These are phyloP conservation scores for Drosophila stalkeri DNA, from an alignment of 2,888 invertebrate genomes.

Conservation along the genomic window DNA sequence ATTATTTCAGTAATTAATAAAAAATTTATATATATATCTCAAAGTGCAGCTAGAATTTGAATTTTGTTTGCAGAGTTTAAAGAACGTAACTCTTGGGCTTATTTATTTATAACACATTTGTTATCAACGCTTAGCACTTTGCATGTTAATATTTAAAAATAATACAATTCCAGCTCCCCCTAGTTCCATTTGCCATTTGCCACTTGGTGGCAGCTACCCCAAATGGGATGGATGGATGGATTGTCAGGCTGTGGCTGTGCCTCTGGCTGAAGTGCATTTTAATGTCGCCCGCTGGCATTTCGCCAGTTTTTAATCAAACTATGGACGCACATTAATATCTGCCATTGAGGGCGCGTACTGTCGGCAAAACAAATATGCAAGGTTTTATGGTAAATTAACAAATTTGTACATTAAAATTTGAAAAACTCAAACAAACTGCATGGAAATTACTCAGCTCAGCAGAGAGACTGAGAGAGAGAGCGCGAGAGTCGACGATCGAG, in stretches of 20 bases:
- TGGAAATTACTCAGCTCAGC: conserved; percentile 78
- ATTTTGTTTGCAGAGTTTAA: no score
- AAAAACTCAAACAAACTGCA: conserved; percentile 77
- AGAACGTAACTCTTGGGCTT: not conserved
- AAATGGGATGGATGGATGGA: conserved; percentile 70
- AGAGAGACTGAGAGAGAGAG: not conserved
- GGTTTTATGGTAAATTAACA: conserved; percentile 85
- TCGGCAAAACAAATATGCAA: conserved; percentile 82
- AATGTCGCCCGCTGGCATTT: conserved; percentile 75
- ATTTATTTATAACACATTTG: conserved; percentile 43
- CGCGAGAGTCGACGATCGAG: conserved; percentile 7
- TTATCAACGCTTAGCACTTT: conserved; percentile 41
- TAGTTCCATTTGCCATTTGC: not conserved
- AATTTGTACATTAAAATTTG: conserved; percentile 85
- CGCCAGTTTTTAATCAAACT: conserved; percentile 85
- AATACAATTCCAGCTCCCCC: conserved; percentile 42
- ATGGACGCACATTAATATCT: conserved; percentile 80
- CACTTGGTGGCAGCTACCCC: conserved; percentile 7
- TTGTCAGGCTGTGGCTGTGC: conserved; percentile 46
- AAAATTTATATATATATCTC: no score
- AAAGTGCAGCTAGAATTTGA: no score
- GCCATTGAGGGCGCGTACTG: conserved; percentile 62
- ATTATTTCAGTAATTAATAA: no score
- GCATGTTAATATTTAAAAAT: conserved; percentile 31
- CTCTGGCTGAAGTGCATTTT: conserved; percentile 52